phyloP scores from a whole-genome alignment of 2,888 invertebrate genomes.

The Steinernema carpocapsae region DNA sequence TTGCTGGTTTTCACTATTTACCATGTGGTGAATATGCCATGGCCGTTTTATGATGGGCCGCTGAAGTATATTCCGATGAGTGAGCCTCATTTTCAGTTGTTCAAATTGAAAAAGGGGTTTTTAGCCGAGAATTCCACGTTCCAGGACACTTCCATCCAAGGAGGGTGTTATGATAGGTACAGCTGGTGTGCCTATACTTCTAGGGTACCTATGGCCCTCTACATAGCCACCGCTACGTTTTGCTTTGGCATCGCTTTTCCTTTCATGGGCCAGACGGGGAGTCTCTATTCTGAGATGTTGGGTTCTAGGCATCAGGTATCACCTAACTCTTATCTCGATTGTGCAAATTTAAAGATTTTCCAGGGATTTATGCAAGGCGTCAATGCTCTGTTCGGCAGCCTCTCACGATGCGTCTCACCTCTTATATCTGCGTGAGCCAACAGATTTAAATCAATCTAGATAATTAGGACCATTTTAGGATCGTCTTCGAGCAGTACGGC shows the following conservation, averaged over 20 bases:
- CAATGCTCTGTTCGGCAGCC: background rate
- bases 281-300: conserved; percentile 19
- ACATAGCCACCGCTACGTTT: background rate
- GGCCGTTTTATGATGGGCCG: conserved; percentile 31
- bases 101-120: background rate
- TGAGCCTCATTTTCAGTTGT: conserved; percentile 34
- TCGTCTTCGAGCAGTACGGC: conserved; percentile 26
- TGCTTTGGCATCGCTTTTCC: conserved; percentile 31
- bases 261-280: conserved; percentile 15
- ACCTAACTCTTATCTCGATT: background rate
- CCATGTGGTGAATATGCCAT: conserved; percentile 31
- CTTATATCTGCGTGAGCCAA: conserved; percentile 17
- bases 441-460: background rate
- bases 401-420: conserved; percentile 11
- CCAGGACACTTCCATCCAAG: conserved; percentile 37
- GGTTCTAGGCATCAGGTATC: conserved; percentile 30
- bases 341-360: background rate
- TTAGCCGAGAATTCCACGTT: background rate
- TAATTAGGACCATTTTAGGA: background rate
- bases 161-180: conserved; percentile 41
- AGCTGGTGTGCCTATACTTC: conserved; percentile 23
- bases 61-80: conserved; percentile 45
- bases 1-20: conserved; percentile 14
- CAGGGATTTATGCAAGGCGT: conserved; percentile 41
- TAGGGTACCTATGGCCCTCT: conserved; percentile 4